Evolutionary conservation across 2,797 vertebrate species (phyloP), one percentile per base, ranked within the genome.

Genomic region (Chloroceryle inda): DNA sequence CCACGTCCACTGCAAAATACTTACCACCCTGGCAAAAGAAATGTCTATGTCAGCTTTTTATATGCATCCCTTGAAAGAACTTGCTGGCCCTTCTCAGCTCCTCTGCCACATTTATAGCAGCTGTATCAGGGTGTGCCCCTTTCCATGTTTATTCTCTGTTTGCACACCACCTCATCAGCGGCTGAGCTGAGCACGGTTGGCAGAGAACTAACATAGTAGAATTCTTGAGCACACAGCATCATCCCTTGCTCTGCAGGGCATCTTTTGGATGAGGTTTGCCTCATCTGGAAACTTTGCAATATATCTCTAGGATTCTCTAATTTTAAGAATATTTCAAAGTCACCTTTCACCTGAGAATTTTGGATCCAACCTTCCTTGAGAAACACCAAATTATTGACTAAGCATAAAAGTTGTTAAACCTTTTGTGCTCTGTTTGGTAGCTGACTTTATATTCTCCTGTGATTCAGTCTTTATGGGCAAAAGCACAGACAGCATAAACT

Each of bases 391-490:
- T 78, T 88, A 78, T 58, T 91, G 82, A 72, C 82, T 85, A 45
- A 83, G 78, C 53, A n/a, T 22, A 40, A 84, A 75, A 92, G 89
- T 44, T 84, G 76, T 71, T 91, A 85, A 94, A 85, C 75, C 56
- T 88, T 91, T 89, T 42, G 67, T 49, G 19, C 47, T 63, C 67
- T 63, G 27, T 55, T 89, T 84, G 56, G 33, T 59, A 81, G 76
- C 62, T 86, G 88, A 53, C 76, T 95, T 96, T 61, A 59, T 50
- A 38, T 21, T 88, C 85, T 64, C 72, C 55, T 4, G 6, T 42
- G 68, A 61, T 58, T 92, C 50, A 22, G 17, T 33, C 45, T 92
- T 95, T 72, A 91, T 15, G 73, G 64, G 45, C 45, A 74, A 64
- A 89, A 18, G 40, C 61, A 58, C 37, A 85, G 74, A 22, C 26